Base-by-base conservation (phyloP, 2,113 vertebrate species). In the Callionymus lyra region DNA sequence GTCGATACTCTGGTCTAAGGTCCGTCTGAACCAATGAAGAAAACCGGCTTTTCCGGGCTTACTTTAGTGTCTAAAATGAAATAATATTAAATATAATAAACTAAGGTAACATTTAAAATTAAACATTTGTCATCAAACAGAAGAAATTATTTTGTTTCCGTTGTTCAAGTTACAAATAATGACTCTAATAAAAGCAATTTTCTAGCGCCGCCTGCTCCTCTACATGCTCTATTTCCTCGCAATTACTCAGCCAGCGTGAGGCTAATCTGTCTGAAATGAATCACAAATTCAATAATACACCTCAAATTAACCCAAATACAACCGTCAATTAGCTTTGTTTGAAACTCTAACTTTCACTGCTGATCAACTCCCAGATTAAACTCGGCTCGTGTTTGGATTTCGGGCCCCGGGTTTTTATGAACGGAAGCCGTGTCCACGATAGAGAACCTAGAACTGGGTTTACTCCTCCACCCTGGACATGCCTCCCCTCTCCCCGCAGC, bases 321-420 rank as follows among this genome's bases (percentile, higher is more conserved):
- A 62, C 59, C 57, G 79, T 59, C 74, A 85, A 82, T 85, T 84
- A 83, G 13, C 56, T 67, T 45, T 72, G 65, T 86, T 84, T 86
- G 45, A 83, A 77, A 87, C 82, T 77, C 70, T 65, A 70, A 69
- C 82, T 81, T 76, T 85, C 79, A 74, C 6, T 65, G 56, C 80
- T 88, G 89, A 90, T 88, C 84, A 81, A 82, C 63, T 70, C 71
- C 67, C 78, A 66, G 83, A 84, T 84, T 73, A 82, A 88, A 85
- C 72, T 74, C 64, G n/a, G n/a, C n/a, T n/a, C 65, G 59, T 82
- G 74, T 84, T 84, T 52, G 76, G 70, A 83, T 85, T 85, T 42
- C 83, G 82, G 77, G 79, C 71, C 56, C 67, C n/a, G n/a, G 82
- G 84, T 85, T 84, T 78, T 88, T 86, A 85, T 85, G 83, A 83